Base-by-base conservation (phyloP, 2,888 invertebrate genomes). In the Schrankia costaestrigalis region DNA sequence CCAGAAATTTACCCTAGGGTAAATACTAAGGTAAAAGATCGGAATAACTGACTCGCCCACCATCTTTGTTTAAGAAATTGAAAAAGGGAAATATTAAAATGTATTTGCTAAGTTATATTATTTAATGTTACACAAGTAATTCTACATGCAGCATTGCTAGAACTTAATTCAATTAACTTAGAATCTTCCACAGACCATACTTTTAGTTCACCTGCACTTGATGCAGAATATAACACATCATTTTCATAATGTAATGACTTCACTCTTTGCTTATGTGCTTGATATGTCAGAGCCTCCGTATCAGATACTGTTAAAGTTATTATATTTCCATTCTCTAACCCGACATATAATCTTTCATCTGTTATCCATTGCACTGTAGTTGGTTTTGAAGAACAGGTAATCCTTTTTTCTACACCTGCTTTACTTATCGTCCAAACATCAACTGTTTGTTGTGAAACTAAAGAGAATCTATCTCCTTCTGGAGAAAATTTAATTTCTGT, bases 401-500 rank as follows among this genome's bases (percentile, higher is more conserved):
- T 85, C 28, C 91, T 89, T 48, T 91, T 91, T 33, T 91, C 81
- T 18, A 95, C 85, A 8, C 93, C 93, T 2, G 96, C 96, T 41
- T 91, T 91, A 67, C 93, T 91, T 25, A 96, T 92, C 27, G 91
- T 92, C 91, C 96, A 97, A 11, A 98, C 85, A 76, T 96, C 94
- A 15, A 96, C 86, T 43, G 88, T 89, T 58, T 91, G 91, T 33
- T 92, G 91, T 22, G 93, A 93, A 12, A 91, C 90, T 30, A 97
- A 72, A 3, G 93, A 90, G 76, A 97, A 98, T 59, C 90, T 90
- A 21, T 91, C 90, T 11, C 96, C 97, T 56, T 90, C 90, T 3
- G 94, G 92, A 28, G 94, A 93, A 93, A 96, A 98, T 31, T 78
- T 78, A 0, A 91, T 71, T 54, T 90, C 90, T 57, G 84, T 77